Evolutionary conservation across 1,140 invertebrate species (phyloP), one percentile per base, ranked within the genome.

Genomic region (Stegodyphus mimosarum): DNA sequence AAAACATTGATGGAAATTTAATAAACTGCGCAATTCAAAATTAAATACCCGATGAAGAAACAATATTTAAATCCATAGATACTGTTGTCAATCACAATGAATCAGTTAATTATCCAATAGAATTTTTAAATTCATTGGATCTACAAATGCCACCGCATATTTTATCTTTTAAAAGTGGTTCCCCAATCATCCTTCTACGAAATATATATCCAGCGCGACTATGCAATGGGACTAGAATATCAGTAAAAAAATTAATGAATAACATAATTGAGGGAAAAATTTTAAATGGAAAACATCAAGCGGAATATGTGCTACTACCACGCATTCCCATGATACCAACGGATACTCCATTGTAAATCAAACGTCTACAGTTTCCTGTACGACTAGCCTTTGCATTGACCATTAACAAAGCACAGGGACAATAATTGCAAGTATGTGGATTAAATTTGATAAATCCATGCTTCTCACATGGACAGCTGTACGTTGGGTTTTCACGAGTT

Each of bases 361-460:
- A 90, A 88, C 73, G 92, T 69, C 49, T 91, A 0, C 92, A 93
- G 87, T 92, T 93, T 90, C 91, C 91, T 18, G 63, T 93, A 0
- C 87, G 90, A 83, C n/a, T n/a, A n/a, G n/a, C n/a, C n/a, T n/a
- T n/a, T 55, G 53, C 53, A 55, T 7, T 55, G 53, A 55, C 53
- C 53, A 55, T 55, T 55, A 55, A 55, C 53, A 55, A 55, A 55
- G 13, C 53, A 55, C 53, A 55, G 53, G 53, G 53, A 55, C 53
- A 55, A 55, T 55, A 55, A 55, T 55, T 55, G 53, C 53, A 55
- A 55, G 53, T 55, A 55, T 55, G 53, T 55, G 53, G 53, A 55
- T 55, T 55, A 55, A 55, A 55, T 55, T 55, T 55, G 53, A 55
- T 55, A 55, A 55, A 55, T 55, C 53, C 53, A 55, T 55, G 53